phyloP scores from a whole-genome alignment of 2,888 invertebrate genomes.

The Lepidocyrtinus sp. region DNA sequence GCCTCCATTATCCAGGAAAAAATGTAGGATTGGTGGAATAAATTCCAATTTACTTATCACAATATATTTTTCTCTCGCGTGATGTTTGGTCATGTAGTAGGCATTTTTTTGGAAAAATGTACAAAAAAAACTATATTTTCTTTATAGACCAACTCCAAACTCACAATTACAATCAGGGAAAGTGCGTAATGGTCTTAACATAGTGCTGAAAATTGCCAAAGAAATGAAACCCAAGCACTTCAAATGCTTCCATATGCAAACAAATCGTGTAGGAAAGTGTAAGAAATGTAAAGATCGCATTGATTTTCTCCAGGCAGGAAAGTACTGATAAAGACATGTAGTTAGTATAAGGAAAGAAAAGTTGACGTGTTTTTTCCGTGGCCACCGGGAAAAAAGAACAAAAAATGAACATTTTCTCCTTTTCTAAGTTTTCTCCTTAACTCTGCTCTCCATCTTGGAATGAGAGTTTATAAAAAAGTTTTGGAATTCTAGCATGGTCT shows the following conservation, averaged over 20 bases:
- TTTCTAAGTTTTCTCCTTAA: conserved; percentile 3
- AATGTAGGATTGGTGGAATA: conserved; percentile 8
- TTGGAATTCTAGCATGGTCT: not conserved
- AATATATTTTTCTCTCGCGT: conserved; percentile 53
- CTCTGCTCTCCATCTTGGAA: no score
- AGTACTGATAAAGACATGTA: conserved; percentile 41
- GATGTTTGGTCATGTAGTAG: conserved; percentile 35
- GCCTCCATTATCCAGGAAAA: conserved; percentile 20
- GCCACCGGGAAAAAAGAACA: not conserved
- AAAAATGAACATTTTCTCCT: conserved; percentile 17
- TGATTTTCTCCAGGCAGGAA: conserved; percentile 26
- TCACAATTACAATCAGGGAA: no score
- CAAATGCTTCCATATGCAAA: not conserved
- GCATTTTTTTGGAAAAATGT: conserved; percentile 19
- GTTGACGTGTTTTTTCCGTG: not conserved
- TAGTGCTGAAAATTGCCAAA: not conserved
- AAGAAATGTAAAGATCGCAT: conserved; percentile 49
- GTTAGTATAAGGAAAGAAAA: not conserved
- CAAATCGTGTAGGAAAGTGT: no score
- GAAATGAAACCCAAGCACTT: not conserved
- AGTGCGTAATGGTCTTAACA: conserved; percentile 5
- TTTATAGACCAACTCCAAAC: no score
- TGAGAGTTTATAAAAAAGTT: no score
- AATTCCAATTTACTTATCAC: conserved; percentile 56
- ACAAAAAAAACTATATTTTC: conserved; percentile 6